Conservation (phyloP, 2,113 vertebrate species). For the Jacana jacana region DNA sequence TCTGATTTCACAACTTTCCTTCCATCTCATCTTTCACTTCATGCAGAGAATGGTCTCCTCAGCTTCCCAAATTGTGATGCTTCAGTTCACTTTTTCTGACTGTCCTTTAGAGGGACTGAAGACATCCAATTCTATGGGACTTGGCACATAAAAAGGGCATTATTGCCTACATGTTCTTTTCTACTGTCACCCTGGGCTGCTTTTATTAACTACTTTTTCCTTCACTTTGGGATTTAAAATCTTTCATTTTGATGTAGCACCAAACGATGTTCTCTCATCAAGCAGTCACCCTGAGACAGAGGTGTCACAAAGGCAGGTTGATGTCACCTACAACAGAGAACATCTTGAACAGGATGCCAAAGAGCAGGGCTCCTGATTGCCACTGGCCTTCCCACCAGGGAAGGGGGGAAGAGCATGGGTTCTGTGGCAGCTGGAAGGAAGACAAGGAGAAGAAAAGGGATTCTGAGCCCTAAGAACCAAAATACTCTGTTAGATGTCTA, state of each 20-base stretch:
- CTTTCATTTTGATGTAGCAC: not conserved
- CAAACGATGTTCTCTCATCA: not conserved
- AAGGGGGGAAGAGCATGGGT: not conserved
- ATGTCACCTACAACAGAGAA: not conserved
- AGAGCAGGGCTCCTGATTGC: not conserved
- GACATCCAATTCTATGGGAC: not conserved
- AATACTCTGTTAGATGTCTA: not conserved
- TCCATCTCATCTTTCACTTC: not conserved
- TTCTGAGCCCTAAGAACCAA: not conserved
- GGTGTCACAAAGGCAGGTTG: not conserved
- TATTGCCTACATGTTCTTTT: not conserved
- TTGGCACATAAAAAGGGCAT: not conserved
- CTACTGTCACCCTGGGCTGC: not conserved
- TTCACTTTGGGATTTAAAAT: not conserved
- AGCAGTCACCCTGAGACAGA: not conserved
- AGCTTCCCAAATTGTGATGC: not conserved
- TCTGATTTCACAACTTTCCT: not conserved
- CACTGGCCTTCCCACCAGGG: fast-evolving
- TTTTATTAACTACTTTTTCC: not conserved
- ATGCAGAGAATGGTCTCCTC: not conserved
- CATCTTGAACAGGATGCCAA: not conserved
- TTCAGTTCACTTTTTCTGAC: not conserved
- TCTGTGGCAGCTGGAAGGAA: not conserved
- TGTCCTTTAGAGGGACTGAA: not conserved
- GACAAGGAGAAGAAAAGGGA: not conserved